phyloP scores from a whole-genome alignment of 2,888 invertebrate genomes.

The Electrophaes corylata region DNA sequence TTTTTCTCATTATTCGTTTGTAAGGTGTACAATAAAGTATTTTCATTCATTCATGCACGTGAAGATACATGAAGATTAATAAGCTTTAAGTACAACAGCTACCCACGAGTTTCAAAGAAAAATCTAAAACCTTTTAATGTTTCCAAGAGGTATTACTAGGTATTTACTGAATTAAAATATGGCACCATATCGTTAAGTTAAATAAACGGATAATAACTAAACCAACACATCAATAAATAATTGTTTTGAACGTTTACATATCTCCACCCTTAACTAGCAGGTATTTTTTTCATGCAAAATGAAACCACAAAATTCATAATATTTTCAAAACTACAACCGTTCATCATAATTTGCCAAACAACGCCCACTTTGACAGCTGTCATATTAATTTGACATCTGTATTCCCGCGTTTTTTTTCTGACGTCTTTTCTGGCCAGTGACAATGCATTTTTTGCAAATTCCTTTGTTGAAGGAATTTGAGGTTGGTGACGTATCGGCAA shows the following conservation, averaged over 20 bases:
- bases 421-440: conserved; percentile 40
- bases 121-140: no score
- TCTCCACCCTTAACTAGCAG: conserved; percentile 30
- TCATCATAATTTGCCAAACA: conserved; percentile 66
- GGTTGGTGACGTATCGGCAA: conserved; percentile 48
- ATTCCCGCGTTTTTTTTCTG: conserved; percentile 52
- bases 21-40: no score
- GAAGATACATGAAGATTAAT: no score
- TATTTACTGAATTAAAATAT: no score
- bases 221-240: not conserved
- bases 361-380: conserved; percentile 76
- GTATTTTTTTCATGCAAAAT: conserved; percentile 45
- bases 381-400: conserved; percentile 74
- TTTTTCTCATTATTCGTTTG: no score
- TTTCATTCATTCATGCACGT: no score
- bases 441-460: conserved; percentile 45
- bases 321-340: conserved; percentile 53
- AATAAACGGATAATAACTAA: not conserved
- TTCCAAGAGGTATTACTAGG: no score
- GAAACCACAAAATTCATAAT: conserved; percentile 50
- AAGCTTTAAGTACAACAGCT: no score
- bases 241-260: not conserved
- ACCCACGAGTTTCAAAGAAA: no score
- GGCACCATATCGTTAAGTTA: no score
- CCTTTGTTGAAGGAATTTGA: conserved; percentile 35